Conservation (phyloP, 92 coral and sea anemone species). For the Actinernus sp. region DNA sequence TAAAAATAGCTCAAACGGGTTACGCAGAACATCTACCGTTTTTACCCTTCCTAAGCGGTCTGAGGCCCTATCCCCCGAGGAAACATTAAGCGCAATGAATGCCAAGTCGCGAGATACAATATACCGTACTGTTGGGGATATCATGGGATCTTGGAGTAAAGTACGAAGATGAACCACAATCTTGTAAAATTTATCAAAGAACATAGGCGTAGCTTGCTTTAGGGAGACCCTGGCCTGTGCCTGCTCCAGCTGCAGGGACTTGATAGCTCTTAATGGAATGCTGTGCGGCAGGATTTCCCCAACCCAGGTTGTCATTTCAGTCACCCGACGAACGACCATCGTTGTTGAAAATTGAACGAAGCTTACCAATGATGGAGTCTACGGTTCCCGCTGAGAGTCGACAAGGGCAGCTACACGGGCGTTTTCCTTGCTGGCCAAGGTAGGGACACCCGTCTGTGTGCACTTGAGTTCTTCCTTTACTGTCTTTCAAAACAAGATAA, state of each 20-base stretch:
- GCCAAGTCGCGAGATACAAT: constrained; percentile 3
- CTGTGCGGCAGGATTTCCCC: constrained; percentile 34
- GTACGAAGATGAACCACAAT: neutral
- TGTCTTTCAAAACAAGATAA: constrained; percentile 50
- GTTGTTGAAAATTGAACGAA: constrained; percentile 29
- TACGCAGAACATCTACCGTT: constrained; percentile 18
- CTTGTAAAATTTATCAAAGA: neutral
- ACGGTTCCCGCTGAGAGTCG: constrained; percentile 70
- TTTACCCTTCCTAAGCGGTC: constrained; percentile 33
- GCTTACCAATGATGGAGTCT: constrained; percentile 36
- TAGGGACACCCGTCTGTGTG: constrained; percentile 17
- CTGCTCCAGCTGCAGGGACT: constrained; percentile 16
- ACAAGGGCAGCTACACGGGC: constrained; percentile 38
- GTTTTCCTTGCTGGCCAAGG: constrained; percentile 20
- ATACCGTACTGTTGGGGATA: neutral
- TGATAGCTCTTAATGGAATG: constrained; percentile 5
- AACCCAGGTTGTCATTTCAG: constrained; percentile 40
- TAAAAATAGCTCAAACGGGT: no score
- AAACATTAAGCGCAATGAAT: neutral
- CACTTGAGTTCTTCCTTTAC: constrained; percentile 44
- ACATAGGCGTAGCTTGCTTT: constrained; percentile 2
- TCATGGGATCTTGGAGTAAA: neutral
- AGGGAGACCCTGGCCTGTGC: constrained; percentile 11
- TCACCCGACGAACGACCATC: constrained; percentile 34
- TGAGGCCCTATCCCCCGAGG: neutral